These are phyloP conservation scores for Mesorhabditis spiculigera DNA, from an alignment of 2,888 invertebrate genomes.

Conservation along the genomic window DNA sequence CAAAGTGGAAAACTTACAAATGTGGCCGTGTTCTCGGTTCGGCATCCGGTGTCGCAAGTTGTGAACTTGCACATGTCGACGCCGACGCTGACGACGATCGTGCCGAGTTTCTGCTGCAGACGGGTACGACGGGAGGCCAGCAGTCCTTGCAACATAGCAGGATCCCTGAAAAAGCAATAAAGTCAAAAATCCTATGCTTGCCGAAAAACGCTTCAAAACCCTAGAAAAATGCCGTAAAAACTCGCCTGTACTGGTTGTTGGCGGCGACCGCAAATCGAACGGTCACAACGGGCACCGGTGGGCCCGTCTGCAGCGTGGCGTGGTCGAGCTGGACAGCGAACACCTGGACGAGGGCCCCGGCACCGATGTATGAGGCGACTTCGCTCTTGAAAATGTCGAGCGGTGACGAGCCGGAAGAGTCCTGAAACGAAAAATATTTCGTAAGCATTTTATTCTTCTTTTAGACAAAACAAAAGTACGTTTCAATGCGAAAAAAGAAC, in stretches of 20 bases:
- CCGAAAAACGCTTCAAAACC: not conserved
- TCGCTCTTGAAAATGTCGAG: slow-evolving; percentile 59
- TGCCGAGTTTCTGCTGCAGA: slow-evolving; percentile 60
- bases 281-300: slow-evolving; percentile 43
- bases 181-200: no score
- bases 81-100: slow-evolving; percentile 69
- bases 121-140: slow-evolving; percentile 79
- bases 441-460: slow-evolving; percentile 18
- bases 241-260: slow-evolving; percentile 77
- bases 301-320: slow-evolving; percentile 42
- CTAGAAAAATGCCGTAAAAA: slow-evolving; percentile 4
- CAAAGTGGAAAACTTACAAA: slow-evolving; percentile 25
- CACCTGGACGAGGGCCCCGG: slow-evolving; percentile 76
- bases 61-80: slow-evolving; percentile 68
- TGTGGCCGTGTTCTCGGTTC: slow-evolving; percentile 47
- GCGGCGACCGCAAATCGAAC: slow-evolving; percentile 63
- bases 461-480: not conserved
- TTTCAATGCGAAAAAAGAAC: no score
- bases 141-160: slow-evolving; percentile 87
- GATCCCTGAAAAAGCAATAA: slow-evolving; percentile 70
- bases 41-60: slow-evolving; percentile 55
- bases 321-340: slow-evolving; percentile 76
- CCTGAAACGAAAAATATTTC: not conserved
- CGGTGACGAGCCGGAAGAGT: slow-evolving; percentile 24
- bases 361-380: slow-evolving; percentile 74